These are phyloP conservation scores for Gobius niger DNA, from an alignment of 2,113 vertebrate genomes.

Conservation along the genomic window DNA sequence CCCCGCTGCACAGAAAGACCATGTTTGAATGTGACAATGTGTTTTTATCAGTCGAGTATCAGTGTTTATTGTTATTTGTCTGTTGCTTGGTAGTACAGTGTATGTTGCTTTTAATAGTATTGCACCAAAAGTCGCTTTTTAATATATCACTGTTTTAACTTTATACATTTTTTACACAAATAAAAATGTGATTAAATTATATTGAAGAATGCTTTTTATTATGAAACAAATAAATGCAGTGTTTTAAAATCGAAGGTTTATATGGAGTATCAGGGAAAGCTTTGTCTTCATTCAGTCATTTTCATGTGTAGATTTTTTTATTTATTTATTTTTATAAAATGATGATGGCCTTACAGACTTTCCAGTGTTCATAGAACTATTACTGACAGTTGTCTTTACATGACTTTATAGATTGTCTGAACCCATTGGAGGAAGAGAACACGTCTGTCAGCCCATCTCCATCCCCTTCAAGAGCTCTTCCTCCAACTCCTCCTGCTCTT, in stretches of 20 bases:
- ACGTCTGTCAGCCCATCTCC: conserved; percentile 8
- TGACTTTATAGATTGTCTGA: conserved; percentile 9
- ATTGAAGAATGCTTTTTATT: too few species aligned
- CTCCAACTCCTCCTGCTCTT: conserved; percentile 23
- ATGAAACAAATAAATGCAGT: neutral
- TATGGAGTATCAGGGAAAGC: too few species aligned
- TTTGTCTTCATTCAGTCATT: too few species aligned
- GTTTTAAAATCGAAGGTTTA: too few species aligned
- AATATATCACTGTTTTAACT: neutral
- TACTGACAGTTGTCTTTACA: neutral
- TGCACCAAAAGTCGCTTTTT: neutral
- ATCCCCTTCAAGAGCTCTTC: conserved; percentile 15
- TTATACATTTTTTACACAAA: neutral
- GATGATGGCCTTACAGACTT: neutral
- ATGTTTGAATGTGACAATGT: neutral
- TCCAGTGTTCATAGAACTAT: neutral
- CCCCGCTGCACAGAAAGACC: conserved; percentile 7
- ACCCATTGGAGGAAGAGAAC: conserved; percentile 24
- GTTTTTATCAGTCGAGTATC: neutral
- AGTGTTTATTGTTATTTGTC: neutral
- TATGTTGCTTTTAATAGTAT: too few species aligned
- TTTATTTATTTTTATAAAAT: neutral
- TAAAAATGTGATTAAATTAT: neutral
- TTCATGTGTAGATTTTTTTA: neutral
- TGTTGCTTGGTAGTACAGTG: neutral